Evolutionary conservation across 2,888 invertebrate genomes (phyloP).

Genomic region (Scaptomyza parva): DNA sequence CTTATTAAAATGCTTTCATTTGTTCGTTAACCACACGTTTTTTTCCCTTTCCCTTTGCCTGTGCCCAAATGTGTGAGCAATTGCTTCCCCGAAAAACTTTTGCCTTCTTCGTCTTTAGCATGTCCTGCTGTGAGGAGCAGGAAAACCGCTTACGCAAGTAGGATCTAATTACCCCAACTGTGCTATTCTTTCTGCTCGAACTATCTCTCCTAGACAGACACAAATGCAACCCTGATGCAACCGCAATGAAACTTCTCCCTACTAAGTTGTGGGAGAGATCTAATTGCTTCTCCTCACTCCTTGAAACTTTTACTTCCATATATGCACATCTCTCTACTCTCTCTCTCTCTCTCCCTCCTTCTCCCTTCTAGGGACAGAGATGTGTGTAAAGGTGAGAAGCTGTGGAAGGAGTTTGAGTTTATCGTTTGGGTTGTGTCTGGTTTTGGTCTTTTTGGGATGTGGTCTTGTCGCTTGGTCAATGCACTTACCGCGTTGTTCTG

Average conservation of each 20-base stretch:
- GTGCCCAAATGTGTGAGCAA: no score
- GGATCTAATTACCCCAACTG: not conserved
- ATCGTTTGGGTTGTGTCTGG: not conserved
- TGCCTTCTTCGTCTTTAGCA: not conserved
- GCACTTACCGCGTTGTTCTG: slow-evolving; percentile 36
- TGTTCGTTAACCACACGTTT: no score
- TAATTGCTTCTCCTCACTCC: not conserved
- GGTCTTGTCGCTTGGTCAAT: slow-evolving; percentile 38
- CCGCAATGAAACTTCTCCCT: not conserved
- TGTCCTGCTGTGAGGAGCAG: not conserved
- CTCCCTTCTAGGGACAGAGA: not conserved
- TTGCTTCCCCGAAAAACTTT: not conserved
- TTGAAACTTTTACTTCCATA: not conserved
- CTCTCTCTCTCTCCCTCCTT: not conserved
- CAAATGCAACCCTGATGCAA: slow-evolving; percentile 3
- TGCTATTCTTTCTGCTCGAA: not conserved
- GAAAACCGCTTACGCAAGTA: not conserved
- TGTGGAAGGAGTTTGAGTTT: not conserved
- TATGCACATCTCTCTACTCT: not conserved
- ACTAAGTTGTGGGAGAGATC: not conserved
- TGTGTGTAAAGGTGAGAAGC: not conserved
- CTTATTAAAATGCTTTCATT: not conserved
- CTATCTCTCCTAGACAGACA: not conserved
- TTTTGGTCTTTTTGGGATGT: not conserved
- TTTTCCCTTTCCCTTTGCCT: no score